Evolutionary conservation across 2,888 invertebrate genomes (phyloP).

Genomic region (Keiferia lycopersicella): DNA sequence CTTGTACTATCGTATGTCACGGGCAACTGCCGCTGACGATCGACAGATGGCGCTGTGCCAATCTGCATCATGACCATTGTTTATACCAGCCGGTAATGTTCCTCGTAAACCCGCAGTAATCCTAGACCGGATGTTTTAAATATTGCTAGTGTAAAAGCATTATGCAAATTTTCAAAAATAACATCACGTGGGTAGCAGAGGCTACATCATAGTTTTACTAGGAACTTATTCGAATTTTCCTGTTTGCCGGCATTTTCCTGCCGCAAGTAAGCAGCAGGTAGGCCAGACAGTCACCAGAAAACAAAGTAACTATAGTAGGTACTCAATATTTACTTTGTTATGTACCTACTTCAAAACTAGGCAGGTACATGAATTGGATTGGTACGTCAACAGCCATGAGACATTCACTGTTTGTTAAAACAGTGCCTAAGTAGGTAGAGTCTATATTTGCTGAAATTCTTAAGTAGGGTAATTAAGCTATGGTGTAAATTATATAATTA

Average conservation of each 20-base stretch:
- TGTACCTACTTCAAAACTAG: too few relatives aligned
- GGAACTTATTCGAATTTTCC: too few relatives aligned
- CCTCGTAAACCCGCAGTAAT: conserved; percentile 42
- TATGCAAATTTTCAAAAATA: background rate
- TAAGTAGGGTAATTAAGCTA: background rate
- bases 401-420: too few relatives aligned
- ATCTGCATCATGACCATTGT: conserved; percentile 55
- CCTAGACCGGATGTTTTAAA: conserved; percentile 7
- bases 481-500: conserved; percentile 3
- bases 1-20: conserved; percentile 50
- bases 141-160: background rate
- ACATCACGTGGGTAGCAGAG: background rate
- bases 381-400: too few relatives aligned
- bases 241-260: too few relatives aligned
- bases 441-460: background rate
- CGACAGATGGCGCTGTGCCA: conserved; percentile 34
- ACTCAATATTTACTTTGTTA: too few relatives aligned
- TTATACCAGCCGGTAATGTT: conserved; percentile 50
- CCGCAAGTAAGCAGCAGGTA: too few relatives aligned
- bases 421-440: too few relatives aligned
- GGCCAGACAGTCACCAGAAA: too few relatives aligned
- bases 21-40: conserved; percentile 30
- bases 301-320: too few relatives aligned
- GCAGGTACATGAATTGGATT: too few relatives aligned
- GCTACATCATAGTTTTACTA: background rate